Conservation (phyloP, 1,140 invertebrate species). For the Hyles euphorbiae region DNA sequence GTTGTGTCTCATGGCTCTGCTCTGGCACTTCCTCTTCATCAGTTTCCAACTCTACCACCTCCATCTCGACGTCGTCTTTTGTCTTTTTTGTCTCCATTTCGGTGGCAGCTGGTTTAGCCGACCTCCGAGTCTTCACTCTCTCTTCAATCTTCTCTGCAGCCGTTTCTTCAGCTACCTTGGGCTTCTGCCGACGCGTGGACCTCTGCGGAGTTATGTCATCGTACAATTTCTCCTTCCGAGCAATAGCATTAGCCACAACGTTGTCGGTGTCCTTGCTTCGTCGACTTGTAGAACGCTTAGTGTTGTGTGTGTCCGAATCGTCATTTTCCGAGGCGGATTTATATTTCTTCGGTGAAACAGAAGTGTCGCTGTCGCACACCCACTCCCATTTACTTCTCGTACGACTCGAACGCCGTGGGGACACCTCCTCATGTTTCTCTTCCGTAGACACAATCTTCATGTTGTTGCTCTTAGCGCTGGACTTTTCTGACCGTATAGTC, state of each 20-base stretch:
- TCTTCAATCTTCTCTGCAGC: conserved; percentile 48
- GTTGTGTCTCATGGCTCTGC: conserved; percentile 65
- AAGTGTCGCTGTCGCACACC: conserved; percentile 46
- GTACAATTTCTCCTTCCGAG: conserved; percentile 76
- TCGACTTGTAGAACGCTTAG: conserved; percentile 71
- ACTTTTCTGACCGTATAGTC: conserved; percentile 71
- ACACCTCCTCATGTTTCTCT: conserved; percentile 64
- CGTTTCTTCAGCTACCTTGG: conserved; percentile 33
- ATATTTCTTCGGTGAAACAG: conserved; percentile 42
- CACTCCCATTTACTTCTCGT: conserved; percentile 54
- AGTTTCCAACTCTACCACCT: conserved; percentile 31
- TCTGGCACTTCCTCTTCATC: conserved; percentile 46
- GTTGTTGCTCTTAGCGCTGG: conserved; percentile 61
- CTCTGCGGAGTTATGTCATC: conserved; percentile 55
- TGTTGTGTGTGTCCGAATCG: conserved; percentile 46
- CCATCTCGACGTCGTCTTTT: conserved; percentile 26
- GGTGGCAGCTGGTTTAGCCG: conserved; percentile 27
- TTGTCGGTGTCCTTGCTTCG: conserved; percentile 73
- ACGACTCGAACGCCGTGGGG: conserved; percentile 46
- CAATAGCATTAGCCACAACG: conserved; percentile 76
- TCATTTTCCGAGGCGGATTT: conserved; percentile 61
- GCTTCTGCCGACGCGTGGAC: conserved; percentile 74
- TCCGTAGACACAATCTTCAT: conserved; percentile 71
- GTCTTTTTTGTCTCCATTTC: conserved; percentile 38
- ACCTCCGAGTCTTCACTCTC: conserved; percentile 50